These are phyloP conservation scores for Parelbella ahira DNA, from an alignment of 2,888 invertebrate genomes.

Conservation along the genomic window DNA sequence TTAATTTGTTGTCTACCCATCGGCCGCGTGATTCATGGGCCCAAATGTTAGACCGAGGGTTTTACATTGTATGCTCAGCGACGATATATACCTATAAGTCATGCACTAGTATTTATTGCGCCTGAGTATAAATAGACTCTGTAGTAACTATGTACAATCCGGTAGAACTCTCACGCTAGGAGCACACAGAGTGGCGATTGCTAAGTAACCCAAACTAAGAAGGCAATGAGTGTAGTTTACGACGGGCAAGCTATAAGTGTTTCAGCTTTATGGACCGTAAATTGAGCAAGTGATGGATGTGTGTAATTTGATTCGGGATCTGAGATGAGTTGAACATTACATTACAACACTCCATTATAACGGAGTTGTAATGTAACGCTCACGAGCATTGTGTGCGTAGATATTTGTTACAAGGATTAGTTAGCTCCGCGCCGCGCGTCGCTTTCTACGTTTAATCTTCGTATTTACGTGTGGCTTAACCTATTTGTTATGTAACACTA, in stretches of 20 bases:
- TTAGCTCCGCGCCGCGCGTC: slow-evolving; percentile 6
- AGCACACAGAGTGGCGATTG: slow-evolving; percentile 1
- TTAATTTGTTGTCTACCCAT: too few species aligned
- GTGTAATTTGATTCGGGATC: slow-evolving; percentile 22
- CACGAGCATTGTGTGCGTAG: too few species aligned
- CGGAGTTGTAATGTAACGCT: too few species aligned
- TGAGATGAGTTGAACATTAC: slow-evolving; percentile 17
- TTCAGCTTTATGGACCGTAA: slow-evolving; percentile 30
- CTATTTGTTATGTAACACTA: not conserved
- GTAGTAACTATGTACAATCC: too few species aligned
- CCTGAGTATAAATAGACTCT: too few species aligned
- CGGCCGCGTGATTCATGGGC: too few species aligned
- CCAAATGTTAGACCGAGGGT: too few species aligned
- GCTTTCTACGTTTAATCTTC: slow-evolving; percentile 8
- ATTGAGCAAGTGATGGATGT: slow-evolving; percentile 27
- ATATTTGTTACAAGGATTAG: slow-evolving; percentile 4
- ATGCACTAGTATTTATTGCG: too few species aligned
- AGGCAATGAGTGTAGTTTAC: slow-evolving; percentile 30
- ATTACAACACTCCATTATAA: slow-evolving; percentile 23
- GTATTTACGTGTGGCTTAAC: not conserved
- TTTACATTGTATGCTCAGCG: too few species aligned
- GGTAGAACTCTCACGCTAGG: too few species aligned
- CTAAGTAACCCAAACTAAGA: slow-evolving; percentile 26
- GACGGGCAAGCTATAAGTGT: slow-evolving; percentile 27
- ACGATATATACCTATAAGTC: too few species aligned